Percentiles rank a stretch among this genome's conserved stretches.
These are phyloP conservation scores for Platyscapa corneri DNA, from an alignment of 1,140 invertebrate genomes.

Conservation along the genomic window DNA sequence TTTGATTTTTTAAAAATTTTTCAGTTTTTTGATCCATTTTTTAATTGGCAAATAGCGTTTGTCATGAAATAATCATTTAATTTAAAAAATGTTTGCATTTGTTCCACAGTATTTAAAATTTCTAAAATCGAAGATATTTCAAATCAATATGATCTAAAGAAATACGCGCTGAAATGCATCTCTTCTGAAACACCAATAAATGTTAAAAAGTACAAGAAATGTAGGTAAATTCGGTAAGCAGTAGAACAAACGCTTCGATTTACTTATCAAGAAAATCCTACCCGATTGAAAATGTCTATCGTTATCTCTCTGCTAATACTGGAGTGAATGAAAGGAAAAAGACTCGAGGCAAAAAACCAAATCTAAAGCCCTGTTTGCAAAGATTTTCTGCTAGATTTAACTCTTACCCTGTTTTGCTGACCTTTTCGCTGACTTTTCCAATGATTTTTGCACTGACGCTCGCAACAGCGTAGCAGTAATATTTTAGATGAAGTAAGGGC, in stretches of 20 bases:
- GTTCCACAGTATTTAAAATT: no score
- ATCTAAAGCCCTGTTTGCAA: not conserved
- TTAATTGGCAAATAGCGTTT: no score
- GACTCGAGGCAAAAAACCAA: not conserved
- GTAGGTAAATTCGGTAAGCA: not conserved
- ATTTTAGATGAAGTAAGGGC: not conserved
- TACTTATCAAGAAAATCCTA: conserved; percentile 25
- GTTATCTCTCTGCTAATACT: not conserved
- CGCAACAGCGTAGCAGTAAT: not conserved
- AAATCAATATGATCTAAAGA: not conserved
- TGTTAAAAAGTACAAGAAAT: not conserved
- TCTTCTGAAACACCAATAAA: not conserved
- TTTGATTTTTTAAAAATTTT: no score
- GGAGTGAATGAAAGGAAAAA: not conserved
- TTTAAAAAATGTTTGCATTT: no score
- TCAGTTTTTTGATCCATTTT: no score
- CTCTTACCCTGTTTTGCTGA: not conserved
- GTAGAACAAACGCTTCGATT: not conserved
- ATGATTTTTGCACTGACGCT: conserved; percentile 16
- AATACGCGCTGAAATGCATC: not conserved
- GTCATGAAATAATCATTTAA: no score
- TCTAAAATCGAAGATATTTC: no score
- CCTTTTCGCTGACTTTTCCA: conserved; percentile 2
- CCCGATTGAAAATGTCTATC: conserved; percentile 14
- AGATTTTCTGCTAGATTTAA: conserved; percentile 35